Evolutionary conservation across 2,113 vertebrate species (phyloP).

Genomic region (Silurus meridionalis): DNA sequence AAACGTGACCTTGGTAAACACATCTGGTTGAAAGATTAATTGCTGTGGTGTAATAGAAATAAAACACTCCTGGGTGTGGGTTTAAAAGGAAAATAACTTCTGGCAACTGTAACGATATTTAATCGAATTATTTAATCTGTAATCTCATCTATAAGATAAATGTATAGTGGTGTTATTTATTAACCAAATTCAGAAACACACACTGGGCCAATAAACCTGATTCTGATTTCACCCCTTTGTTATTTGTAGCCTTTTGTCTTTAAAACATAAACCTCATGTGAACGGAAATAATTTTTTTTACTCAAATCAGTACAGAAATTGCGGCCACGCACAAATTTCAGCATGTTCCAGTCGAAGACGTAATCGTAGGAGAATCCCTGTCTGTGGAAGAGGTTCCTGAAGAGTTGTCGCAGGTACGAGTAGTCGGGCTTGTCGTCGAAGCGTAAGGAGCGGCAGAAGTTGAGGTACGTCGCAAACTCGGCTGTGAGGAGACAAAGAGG

Average conservation of each 20-base stretch:
- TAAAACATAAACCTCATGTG: no score
- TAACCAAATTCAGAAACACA: no score
- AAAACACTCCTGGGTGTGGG: neutral
- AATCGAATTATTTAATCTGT: no score
- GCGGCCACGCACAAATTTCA: conserved; percentile 90
- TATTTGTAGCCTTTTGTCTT: no score
- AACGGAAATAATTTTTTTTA: no score
- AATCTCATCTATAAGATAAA: no score
- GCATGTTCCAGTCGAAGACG: conserved; percentile 98
- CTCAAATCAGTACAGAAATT: no score
- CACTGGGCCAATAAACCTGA: no score
- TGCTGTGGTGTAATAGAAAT: neutral
- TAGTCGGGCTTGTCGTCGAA: conserved; percentile 98
- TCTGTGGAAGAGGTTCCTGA: conserved; percentile 94
- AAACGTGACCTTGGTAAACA: no score
- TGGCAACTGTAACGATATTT: neutral
- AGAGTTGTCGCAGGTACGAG: conserved; percentile 93
- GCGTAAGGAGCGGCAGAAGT: conserved; percentile 94
- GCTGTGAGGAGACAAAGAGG: conserved; percentile 67
- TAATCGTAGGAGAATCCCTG: conserved; percentile 98
- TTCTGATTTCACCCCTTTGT: no score
- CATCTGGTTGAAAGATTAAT: no score
- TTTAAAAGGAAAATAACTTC: neutral
- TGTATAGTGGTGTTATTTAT: no score
- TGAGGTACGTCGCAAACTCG: conserved; percentile 96